Base-by-base conservation (phyloP, 1,140 invertebrate genomes). In the Philotrypesis tridentata region DNA sequence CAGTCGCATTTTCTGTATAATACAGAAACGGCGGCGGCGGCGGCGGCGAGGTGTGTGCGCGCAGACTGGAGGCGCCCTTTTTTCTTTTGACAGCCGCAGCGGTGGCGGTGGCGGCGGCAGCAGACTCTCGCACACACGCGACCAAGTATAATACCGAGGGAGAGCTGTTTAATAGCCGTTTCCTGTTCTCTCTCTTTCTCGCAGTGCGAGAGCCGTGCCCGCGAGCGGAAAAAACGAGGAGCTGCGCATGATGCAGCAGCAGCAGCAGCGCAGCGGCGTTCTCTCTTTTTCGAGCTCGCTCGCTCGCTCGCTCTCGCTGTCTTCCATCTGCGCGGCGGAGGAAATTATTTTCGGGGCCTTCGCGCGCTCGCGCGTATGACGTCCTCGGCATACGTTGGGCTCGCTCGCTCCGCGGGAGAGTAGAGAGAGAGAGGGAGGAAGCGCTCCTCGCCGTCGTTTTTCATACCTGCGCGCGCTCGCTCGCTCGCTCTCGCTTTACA, bases 401-500 rank as follows among this genome's bases (percentile, higher is more conserved):
- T n/a, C n/a, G n/a, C n/a, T n/a, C 23, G 21, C 21, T n/a, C 33
- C 33, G 33, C 33, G 33, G 33, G 60, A 9, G 14, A n/a, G n/a
- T n/a, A n/a, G n/a, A n/a, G n/a, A n/a, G n/a, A n/a, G n/a, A n/a
- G n/a, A n/a, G n/a, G n/a, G 60, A n/a, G 60, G 21, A 25, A n/a
- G 6, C 55, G 55, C 55, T 60, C 14, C 14, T 23, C 21, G 23
- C 11, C 27, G 61, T 29, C 61, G 61, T 29, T 71, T 71, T 79
- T 40, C 61, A 21, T 65, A 65, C 61, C 61, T 29, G 61, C n/a
- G n/a, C n/a, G n/a, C n/a, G n/a, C n/a, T n/a, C n/a, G n/a, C n/a
- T n/a, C n/a, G 29, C 7, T 6, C 31, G 8, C 37, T 71, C 63
- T 71, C 77, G 67, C 31, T 79, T 79, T 71, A 79, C 77, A 79